These are phyloP conservation scores for Hypomesus transpacificus DNA, from an alignment of 2,113 vertebrate species.

Conservation along the genomic window DNA sequence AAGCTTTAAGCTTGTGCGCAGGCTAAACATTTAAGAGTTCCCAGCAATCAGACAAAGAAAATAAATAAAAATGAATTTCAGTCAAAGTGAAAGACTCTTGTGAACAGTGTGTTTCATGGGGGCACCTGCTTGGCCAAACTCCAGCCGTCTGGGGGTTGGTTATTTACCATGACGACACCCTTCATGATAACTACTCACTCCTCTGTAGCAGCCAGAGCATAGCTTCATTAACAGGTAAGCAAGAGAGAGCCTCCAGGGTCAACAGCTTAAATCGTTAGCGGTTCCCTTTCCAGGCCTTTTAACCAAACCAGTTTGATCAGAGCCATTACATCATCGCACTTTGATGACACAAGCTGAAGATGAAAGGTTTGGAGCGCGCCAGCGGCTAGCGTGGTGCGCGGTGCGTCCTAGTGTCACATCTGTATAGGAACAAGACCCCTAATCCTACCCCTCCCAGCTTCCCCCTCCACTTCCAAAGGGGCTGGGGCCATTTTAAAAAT, in stretches of 20 bases:
- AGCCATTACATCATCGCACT: conserved; percentile 20
- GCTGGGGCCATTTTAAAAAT: conserved; percentile 49
- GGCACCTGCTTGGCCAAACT: too few relatives aligned
- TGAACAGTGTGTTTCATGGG: neutral
- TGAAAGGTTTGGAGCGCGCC: conserved; percentile 37
- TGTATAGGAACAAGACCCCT: conserved; percentile 32
- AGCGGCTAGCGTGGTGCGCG: conserved; percentile 17
- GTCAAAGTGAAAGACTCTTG: neutral
- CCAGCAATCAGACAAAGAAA: neutral
- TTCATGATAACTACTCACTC: too few relatives aligned
- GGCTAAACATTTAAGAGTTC: too few relatives aligned
- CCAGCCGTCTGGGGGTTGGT: too few relatives aligned
- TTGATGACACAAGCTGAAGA: conserved; percentile 34
- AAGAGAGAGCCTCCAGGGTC: neutral
- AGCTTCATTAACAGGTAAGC: too few relatives aligned
- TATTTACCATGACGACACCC: too few relatives aligned
- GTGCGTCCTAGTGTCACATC: conserved; percentile 45
- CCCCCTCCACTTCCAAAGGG: conserved; percentile 11
- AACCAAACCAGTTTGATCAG: conserved; percentile 25
- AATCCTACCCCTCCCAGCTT: neutral
- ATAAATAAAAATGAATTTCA: neutral
- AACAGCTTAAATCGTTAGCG: neutral
- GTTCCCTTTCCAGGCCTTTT: neutral
- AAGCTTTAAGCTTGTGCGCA: too few relatives aligned
- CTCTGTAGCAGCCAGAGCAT: too few relatives aligned